phyloP scores from a whole-genome alignment of 2,113 vertebrate species.

The Alethe diademata region DNA sequence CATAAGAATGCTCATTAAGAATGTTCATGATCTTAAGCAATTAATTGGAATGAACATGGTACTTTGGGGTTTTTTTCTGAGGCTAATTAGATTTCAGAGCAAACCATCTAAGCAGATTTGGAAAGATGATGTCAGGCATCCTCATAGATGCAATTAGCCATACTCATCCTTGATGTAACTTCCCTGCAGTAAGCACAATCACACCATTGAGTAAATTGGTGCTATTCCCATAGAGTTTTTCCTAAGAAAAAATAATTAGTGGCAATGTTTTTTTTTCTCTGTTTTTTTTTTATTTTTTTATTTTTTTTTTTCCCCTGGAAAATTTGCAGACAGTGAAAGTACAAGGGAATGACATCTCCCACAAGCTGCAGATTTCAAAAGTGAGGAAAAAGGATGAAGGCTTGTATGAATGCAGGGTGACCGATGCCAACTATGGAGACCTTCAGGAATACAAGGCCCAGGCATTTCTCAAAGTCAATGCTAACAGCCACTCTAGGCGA shows the following conservation, averaged over 20 bases:
- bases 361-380: conserved; percentile 94
- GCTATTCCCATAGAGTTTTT: neutral
- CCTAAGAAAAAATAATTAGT: neutral
- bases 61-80: neutral
- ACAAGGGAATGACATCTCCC: conserved; percentile 97
- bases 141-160: neutral
- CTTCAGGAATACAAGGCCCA: conserved; percentile 93
- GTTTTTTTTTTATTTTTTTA: neutral
- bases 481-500: conserved; percentile 81
- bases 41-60: neutral
- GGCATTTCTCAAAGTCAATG: conserved; percentile 88
- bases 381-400: conserved; percentile 92
- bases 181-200: conserved; percentile 35
- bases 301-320: neutral
- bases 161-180: neutral
- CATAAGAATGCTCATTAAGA: neutral
- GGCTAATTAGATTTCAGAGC: neutral
- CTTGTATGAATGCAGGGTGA: conserved; percentile 92
- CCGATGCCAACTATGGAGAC: conserved; percentile 90
- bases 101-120: neutral
- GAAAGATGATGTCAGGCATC: neutral
- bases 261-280: neutral
- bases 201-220: neutral
- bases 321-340: conserved; percentile 93
- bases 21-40: neutral